Evolutionary conservation across 2,888 invertebrate species (phyloP).

Genomic region (Amiota mariae): DNA sequence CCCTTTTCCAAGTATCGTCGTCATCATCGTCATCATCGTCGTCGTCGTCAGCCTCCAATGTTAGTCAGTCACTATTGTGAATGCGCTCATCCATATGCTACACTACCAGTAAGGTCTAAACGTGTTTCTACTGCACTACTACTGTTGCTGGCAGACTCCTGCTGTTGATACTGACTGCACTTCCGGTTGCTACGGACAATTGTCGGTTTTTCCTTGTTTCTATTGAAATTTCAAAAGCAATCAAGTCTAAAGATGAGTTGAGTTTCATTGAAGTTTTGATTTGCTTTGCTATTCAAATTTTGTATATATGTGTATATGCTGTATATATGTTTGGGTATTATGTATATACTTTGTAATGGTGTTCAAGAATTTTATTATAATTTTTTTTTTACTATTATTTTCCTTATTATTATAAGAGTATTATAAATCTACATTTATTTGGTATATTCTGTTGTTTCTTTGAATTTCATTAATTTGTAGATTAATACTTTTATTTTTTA

Average conservation of each 20-base stretch:
- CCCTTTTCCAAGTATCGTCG: slow-evolving; percentile 32
- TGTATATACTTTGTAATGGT: no score
- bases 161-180: slow-evolving; percentile 2
- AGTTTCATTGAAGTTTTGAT: not conserved
- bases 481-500: no score
- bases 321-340: no score
- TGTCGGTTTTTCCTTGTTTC: not conserved
- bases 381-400: no score
- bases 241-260: slow-evolving; percentile 5
- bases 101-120: not conserved
- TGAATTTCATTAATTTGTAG: no score
- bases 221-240: slow-evolving; percentile 19
- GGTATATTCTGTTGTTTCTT: no score
- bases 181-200: slow-evolving; percentile 44
- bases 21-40: slow-evolving; percentile 4
- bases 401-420: no score
- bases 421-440: no score
- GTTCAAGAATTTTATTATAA: no score
- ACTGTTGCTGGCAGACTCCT: slow-evolving; percentile 9
- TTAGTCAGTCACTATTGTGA: slow-evolving; percentile 16
- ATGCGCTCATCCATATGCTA: not conserved
- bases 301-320: no score
- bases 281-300: no score
- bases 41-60: slow-evolving; percentile 15
- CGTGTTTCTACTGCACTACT: not conserved